Evolutionary conservation across 2,797 vertebrate genomes (phyloP).

Genomic region (Labroides dimidiatus): DNA sequence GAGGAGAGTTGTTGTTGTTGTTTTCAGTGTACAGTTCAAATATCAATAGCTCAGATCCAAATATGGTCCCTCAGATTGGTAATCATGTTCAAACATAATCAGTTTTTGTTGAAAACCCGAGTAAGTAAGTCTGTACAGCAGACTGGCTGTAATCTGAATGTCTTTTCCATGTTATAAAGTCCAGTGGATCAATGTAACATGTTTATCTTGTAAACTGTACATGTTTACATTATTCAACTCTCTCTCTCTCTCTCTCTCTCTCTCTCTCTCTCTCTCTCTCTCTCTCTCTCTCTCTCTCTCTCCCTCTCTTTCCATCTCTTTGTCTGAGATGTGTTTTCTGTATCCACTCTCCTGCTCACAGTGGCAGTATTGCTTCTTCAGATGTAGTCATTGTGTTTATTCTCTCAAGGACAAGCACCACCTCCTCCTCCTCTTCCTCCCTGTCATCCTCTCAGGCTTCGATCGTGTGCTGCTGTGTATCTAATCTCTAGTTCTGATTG

Average conservation of each 20-base stretch:
- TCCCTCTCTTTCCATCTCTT: neutral
- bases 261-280: neutral
- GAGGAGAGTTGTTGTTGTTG: too few species aligned
- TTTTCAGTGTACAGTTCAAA: too few species aligned
- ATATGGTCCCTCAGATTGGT: too few species aligned
- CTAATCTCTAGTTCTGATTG: constrained; percentile 48
- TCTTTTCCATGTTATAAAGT: too few species aligned
- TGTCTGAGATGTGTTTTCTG: constrained; percentile 22
- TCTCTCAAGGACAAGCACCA: constrained; percentile 62
- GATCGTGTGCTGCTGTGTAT: constrained; percentile 1
- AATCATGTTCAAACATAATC: too few species aligned
- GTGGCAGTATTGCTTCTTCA: constrained; percentile 54
- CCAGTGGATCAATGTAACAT: too few species aligned
- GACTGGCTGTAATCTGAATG: too few species aligned
- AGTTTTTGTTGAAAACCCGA: too few species aligned
- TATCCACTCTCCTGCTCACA: constrained; percentile 54
- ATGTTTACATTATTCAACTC: too few species aligned
- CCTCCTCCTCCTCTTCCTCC: constrained; percentile 4
- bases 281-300: neutral
- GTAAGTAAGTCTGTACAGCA: too few species aligned
- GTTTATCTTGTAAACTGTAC: too few species aligned
- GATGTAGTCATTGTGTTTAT: constrained; percentile 59
- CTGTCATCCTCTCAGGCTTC: constrained; percentile 6
- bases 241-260: neutral
- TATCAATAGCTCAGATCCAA: too few species aligned